A percentile compares a stretch with the other conserved stretches of the same genome.
Conservation (phyloP, 1,140 invertebrate genomes). For the fruit fly (Drosophila melanogaster) region DNA sequence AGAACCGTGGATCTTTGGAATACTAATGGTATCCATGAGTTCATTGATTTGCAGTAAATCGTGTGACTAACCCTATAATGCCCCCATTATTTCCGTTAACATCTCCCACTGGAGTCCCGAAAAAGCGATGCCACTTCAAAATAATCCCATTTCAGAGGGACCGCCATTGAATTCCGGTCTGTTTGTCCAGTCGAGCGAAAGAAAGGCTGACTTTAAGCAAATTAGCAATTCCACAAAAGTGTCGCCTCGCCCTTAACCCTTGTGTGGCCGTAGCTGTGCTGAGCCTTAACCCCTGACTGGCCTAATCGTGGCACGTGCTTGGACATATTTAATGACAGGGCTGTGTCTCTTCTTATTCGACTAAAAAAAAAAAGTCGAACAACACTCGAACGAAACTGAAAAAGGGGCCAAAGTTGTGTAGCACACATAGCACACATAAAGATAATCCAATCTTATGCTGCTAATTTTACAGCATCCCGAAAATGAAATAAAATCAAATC, state of each 20-base stretch:
- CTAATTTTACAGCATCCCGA: conserved; percentile 74
- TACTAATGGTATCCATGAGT: no score
- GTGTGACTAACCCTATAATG: conserved; percentile 43
- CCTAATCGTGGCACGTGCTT: conserved; percentile 82
- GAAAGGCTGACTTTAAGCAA: conserved; percentile 68
- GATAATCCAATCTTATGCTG: conserved; percentile 83
- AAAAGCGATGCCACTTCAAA: conserved; percentile 34
- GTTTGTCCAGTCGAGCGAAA: conserved; percentile 22
- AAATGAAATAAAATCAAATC: conserved; percentile 75
- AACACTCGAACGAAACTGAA: conserved; percentile 14
- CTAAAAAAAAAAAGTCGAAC: conserved; percentile 1
- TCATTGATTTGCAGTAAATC: conserved; percentile 22
- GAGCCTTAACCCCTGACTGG: conserved; percentile 47
- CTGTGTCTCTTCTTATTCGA: conserved; percentile 16
- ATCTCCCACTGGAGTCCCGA: neutral
- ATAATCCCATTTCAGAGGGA: conserved; percentile 21
- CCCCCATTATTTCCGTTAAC: conserved; percentile 43
- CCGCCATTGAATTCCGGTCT: conserved; percentile 16
- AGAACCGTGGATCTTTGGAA: no score
- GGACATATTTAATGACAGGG: conserved; percentile 77
- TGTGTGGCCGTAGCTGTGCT: neutral
- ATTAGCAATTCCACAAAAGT: conserved; percentile 76
- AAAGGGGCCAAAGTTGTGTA: conserved; percentile 23
- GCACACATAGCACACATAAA: conserved; percentile 58
- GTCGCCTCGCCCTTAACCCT: conserved; percentile 36